Conservation (phyloP, 2,888 invertebrate genomes). For the Mayetiola destructor region DNA sequence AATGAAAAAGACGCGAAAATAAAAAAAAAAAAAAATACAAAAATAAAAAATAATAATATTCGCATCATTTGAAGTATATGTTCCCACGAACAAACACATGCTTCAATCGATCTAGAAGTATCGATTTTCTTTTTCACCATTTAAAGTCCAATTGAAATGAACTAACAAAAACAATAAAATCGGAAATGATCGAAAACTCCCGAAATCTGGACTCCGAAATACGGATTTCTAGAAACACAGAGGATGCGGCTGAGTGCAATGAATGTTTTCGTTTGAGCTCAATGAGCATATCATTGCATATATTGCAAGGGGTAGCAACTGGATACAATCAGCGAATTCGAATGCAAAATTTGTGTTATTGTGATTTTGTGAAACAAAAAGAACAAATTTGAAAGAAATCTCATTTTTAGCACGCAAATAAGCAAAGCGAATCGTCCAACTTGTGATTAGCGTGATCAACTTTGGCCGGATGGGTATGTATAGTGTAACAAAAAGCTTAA, state of each 20-base stretch:
- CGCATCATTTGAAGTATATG: no score
- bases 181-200: neutral
- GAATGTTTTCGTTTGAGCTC: neutral
- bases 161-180: neutral
- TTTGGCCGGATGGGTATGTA: slow-evolving; percentile 7
- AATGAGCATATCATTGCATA: neutral
- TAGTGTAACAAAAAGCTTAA: neutral
- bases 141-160: neutral
- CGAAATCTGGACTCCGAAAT: neutral
- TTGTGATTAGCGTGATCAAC: neutral
- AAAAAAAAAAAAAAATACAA: neutral
- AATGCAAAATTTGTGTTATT: neutral
- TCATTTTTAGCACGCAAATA: neutral
- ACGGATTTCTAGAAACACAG: no score
- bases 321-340: neutral
- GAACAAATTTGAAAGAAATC: slow-evolving; percentile 2
- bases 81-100: neutral
- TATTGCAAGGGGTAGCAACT: neutral
- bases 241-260: neutral
- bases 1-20: neutral
- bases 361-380: slow-evolving; percentile 5
- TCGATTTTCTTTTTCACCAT: no score
- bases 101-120: no score
- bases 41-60: neutral
- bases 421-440: neutral